phyloP scores from a whole-genome alignment of 2,888 invertebrate species.

The Branchipolynoe longqiensis region DNA sequence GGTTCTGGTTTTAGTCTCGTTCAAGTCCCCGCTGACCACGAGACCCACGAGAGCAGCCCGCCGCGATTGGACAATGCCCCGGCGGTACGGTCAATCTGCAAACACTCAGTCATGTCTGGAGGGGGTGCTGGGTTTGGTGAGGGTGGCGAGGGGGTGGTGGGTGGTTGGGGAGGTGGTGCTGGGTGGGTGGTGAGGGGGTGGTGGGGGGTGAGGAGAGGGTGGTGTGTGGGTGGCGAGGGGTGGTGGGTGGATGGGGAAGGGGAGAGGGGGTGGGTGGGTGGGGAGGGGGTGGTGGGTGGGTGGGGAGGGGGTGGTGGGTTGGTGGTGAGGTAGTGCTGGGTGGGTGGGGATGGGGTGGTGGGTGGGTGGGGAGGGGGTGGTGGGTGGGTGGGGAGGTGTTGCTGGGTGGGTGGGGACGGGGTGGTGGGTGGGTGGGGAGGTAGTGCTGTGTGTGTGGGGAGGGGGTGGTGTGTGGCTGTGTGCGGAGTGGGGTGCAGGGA shows the following conservation, averaged over 20 bases:
- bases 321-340: not conserved
- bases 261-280: too few species aligned
- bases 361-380: not conserved
- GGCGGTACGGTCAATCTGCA: not conserved
- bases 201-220: not conserved
- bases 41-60: too few species aligned
- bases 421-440: not conserved
- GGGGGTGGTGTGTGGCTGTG: not conserved
- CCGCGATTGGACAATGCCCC: conserved; percentile 15
- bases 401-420: not conserved
- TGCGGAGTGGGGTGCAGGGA: not conserved
- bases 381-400: not conserved
- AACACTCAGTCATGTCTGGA: not conserved
- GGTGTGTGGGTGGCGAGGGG: not conserved
- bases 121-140: not conserved
- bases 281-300: not conserved
- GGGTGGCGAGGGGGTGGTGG: not conserved
- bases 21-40: not conserved
- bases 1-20: not conserved
- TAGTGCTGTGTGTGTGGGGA: not conserved
- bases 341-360: not conserved
- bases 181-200: not conserved
- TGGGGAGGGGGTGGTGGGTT: not conserved
- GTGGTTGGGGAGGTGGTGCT: not conserved
- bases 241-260: not conserved